Base-by-base conservation (phyloP, 2,888 invertebrate species). In the Machimus rusticus region DNA sequence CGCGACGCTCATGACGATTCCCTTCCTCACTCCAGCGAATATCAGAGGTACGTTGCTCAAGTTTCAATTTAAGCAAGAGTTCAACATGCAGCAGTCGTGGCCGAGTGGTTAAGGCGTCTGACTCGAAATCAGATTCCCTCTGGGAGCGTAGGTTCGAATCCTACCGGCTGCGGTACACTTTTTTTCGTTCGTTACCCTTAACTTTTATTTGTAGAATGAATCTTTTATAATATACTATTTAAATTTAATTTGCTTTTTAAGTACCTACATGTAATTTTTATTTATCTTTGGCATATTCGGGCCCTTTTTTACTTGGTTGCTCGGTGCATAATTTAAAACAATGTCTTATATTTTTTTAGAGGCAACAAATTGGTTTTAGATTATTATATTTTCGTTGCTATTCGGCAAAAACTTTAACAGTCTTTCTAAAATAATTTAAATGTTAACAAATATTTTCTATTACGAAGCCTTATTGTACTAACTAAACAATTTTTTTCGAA, bases 121-220 rank as follows among this genome's bases (percentile, higher is more conserved):
- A 92, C 92, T 92, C 91, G 92, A 92, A 92, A 95, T 92, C 92
- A 92, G 92, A 92, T 96, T 96, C 96, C 96, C 96, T 96, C 95
- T 96, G 96, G 96, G 96, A 96, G 96, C 96, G 95, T 95, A 96
- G 96, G 96, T 96, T 96, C 96, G 95, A 96, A 95, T 96, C 95
- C 95, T 96, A 95, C 95, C 95, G 95, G 95, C 95, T 95, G 95
- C 95, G 95, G 66, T 78, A 91, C 37, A 51, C 81, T 87, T 88
- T 89, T 89, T 88, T 86, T 4, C 43, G 12, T 43, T 2, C 43
- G 1, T 3, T 14, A 0, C 12, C 12, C 3, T 43, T 43, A 2
- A 14, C 2, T 43, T 14, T 5, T 46, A 8, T 46, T 46, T 14
- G 12, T 46, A 16, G 5, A 46, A 46, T 46, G 5, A 1, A 46